Base-by-base conservation (phyloP, 92 coral and sea anemone species). In the Porites cylindrica region DNA sequence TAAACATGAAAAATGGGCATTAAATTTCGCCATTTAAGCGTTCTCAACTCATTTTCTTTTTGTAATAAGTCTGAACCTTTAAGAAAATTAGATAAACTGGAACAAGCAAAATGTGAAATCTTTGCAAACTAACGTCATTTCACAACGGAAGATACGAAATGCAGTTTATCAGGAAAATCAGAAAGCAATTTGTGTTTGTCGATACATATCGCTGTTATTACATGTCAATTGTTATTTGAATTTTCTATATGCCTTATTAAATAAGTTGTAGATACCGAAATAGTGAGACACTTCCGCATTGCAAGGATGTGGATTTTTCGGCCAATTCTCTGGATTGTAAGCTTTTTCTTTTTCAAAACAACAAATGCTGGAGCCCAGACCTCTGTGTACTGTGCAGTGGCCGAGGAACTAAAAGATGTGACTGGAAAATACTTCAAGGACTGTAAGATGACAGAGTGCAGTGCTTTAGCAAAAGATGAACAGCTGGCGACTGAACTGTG, bases 331-430 rank as follows among this genome's bases (percentile, higher is more conserved):
- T 96, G 88, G 61, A 26, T 96, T 10, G 75, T 93, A 19, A 20
- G 64, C n/a, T 94, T 90, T 79, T 82, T 92, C 82, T 91, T 94
- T 77, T 94, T 94, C 75, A 94, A 94, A 90, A 86, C 96, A n/a
- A 26, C 88, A 6, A 88, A 88, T 56, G 89, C 90, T 71, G 98
- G 98, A 10, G 96, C 96, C 18, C 98, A 95, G 86, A 92, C 98
- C 24, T 81, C 94, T 23, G 90, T 95, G 38, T 85, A 90, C 81
- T 95, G 98, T 78, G 96, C 98, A 29, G 98, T 90, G 19, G 94
- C 96, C 19, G 91, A 92, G 60, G 98, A 92, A 20, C 76, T 95
- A 38, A 93, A 80, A 65, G 88, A 90, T 13, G 91, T 88, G 11
- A 71, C 96, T 50, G 98, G 98, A 10, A 12, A 65, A 13, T 95